Conservation (phyloP, 1,140 invertebrate genomes). For the Anadara kagoshimensis region DNA sequence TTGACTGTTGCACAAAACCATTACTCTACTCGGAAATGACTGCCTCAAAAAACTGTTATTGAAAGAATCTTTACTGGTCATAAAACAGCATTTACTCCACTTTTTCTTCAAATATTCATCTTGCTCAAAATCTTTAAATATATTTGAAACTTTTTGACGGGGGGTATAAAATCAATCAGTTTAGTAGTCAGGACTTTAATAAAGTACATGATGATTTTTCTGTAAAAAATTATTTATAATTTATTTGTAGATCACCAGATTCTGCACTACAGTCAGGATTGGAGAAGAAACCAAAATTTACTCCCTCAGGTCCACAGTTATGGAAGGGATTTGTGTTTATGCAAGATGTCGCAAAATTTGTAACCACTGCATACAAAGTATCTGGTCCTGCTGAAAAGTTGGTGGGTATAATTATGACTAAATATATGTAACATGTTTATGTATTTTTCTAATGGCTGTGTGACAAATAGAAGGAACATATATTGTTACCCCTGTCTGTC, state of each 20-base stretch:
- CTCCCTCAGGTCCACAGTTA: constrained; percentile 72
- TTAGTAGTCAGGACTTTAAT: too few relatives aligned
- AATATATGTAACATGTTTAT: too few relatives aligned
- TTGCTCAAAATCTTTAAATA: not conserved
- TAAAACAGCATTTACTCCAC: too few relatives aligned
- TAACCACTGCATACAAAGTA: constrained; percentile 87
- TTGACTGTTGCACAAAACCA: too few relatives aligned
- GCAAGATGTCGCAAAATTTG: constrained; percentile 92
- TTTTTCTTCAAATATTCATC: not conserved
- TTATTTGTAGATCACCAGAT: constrained; percentile 65
- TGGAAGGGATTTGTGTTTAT: constrained; percentile 93
- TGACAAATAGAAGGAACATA: too few relatives aligned
- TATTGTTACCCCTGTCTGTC: too few relatives aligned
- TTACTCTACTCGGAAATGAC: too few relatives aligned
- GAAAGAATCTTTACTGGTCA: too few relatives aligned
- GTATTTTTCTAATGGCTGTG: too few relatives aligned
- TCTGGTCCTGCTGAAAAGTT: constrained; percentile 65
- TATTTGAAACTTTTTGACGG: not conserved
- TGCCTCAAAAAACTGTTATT: too few relatives aligned
- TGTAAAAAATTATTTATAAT: not conserved
- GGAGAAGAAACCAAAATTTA: constrained; percentile 61
- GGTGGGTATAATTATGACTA: constrained; percentile 41
- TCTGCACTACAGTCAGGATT: constrained; percentile 67
- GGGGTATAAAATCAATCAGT: too few relatives aligned
- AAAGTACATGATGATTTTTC: too few relatives aligned